Base-by-base conservation (phyloP, 2,888 invertebrate species). In the Ashinkailepas kermadecensis region DNA sequence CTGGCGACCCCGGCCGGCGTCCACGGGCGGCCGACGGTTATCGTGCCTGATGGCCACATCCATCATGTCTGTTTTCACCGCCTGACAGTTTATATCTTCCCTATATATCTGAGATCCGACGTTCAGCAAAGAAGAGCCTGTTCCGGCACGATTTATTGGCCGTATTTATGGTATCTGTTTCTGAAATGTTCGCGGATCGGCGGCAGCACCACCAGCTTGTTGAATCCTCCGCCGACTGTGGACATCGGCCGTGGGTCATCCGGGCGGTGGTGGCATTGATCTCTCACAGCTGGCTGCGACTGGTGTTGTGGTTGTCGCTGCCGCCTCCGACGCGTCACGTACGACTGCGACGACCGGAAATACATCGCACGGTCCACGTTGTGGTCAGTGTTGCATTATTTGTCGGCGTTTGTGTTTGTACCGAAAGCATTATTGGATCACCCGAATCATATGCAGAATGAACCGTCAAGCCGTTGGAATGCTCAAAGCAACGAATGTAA, bases 51-150 rank as follows among this genome's bases (percentile, higher is more conserved):
- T 39, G 25, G 70, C 70, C 25, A 15, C 70, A 39, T 70, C 70
- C 39, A 39, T 70, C 70, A 70, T 70, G 13, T 6, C 25, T 13
- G 70, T 70, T 70, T 70, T 70, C 70, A 70, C 25, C 25, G 70
- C 39, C 70, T 39, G 70, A 39, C 70, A 70, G 70, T 15, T 70
- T 39, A 70, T 70, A 70, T 70, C 70, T 39, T 25, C 70, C 25
- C 39, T 39, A 39, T 70, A 70, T 70, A 39, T 70, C 70, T 70
- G 39, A 15, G 70, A 70, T 39, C 70, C 70, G 70, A 65, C 70
- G 25, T 39, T 39, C 70, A 70, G 70, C 65, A 65, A 65, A 65
- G 65, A 65, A 70, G 70, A 39, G 70, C 39, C 70, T 70, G 70
- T 70, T 39, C 70, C 2, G 70, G 7, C 70, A 70, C 25, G 12